Percentiles rank a stretch among this genome's conserved stretches.
These are phyloP conservation scores for Ancistrus triradiatus DNA, from an alignment of 2,113 vertebrate genomes.

Conservation along the genomic window DNA sequence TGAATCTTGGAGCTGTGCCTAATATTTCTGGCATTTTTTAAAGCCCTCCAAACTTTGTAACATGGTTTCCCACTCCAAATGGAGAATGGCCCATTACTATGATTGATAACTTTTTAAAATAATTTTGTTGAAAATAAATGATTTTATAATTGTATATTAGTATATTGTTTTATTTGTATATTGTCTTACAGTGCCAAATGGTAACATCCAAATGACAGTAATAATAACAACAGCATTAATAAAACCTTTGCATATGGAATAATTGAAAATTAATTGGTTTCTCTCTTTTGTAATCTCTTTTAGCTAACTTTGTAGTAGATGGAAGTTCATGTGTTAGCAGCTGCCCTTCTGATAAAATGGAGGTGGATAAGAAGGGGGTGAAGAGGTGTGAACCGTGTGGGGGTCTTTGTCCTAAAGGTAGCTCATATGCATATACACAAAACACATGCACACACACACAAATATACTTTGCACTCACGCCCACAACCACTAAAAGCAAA, in stretches of 20 bases:
- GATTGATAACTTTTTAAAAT: no score
- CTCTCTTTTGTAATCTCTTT: slow-evolving; percentile 10
- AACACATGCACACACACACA: not conserved
- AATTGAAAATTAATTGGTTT: no score
- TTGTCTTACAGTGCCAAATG: not conserved
- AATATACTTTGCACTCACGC: not conserved
- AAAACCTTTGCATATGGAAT: no score
- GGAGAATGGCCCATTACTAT: no score
- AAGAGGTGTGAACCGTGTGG: slow-evolving; percentile 83
- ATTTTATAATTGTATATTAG: no score
- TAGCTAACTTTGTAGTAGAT: slow-evolving; percentile 86
- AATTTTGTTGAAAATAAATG: no score
- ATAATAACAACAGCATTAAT: not conserved
- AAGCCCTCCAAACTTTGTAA: no score
- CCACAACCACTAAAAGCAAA: slow-evolving; percentile 10
- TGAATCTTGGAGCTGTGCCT: no score
- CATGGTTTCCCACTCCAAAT: no score
- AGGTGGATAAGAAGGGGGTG: slow-evolving; percentile 82
- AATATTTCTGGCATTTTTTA: no score
- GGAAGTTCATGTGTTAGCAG: slow-evolving; percentile 86
- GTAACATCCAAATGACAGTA: not conserved
- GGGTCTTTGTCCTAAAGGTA: slow-evolving; percentile 89
- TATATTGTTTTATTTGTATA: no score
- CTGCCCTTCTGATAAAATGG: slow-evolving; percentile 83
- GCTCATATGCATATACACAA: slow-evolving; percentile 1